Evolutionary conservation across 2,113 vertebrate genomes (phyloP).

Genomic region (Ibidorhyncha struthersii): DNA sequence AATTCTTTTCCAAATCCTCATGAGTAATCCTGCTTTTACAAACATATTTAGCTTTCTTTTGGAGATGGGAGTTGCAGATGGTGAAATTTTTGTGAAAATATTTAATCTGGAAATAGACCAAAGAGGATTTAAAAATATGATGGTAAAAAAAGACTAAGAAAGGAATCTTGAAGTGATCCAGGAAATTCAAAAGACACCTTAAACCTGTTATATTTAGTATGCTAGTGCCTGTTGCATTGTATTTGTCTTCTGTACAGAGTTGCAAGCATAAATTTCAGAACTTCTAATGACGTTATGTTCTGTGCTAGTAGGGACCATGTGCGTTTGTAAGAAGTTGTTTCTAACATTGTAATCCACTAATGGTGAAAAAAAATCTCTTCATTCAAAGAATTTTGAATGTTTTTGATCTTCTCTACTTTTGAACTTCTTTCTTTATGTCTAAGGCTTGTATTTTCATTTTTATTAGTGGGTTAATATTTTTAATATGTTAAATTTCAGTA

Average conservation of each 20-base stretch:
- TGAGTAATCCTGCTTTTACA: slow-evolving; percentile 28
- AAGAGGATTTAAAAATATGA: slow-evolving; percentile 38
- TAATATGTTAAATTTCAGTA: not conserved
- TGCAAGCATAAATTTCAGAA: not conserved
- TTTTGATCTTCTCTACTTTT: not conserved
- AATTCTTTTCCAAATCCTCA: not conserved
- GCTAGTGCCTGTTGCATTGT: not conserved
- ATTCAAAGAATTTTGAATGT: not conserved
- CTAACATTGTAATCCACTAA: not conserved
- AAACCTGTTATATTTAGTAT: not conserved
- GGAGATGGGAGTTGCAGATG: slow-evolving; percentile 39
- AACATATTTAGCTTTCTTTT: slow-evolving; percentile 18
- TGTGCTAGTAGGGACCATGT: not conserved
- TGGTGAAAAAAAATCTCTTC: not conserved
- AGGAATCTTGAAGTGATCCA: not conserved
- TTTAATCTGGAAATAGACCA: slow-evolving; percentile 54
- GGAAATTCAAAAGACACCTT: not conserved
- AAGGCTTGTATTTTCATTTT: not conserved
- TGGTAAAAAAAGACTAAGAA: not conserved
- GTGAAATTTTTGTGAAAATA: slow-evolving; percentile 40
- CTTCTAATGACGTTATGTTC: not conserved
- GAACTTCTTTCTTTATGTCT: not conserved
- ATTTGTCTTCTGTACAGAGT: not conserved
- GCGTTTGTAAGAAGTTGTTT: not conserved
- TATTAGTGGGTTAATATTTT: not conserved